Evolutionary conservation across 1,140 invertebrate genomes (phyloP), one percentile per base, ranked within the genome.

Genomic region (Calliopsis andreniformis): DNA sequence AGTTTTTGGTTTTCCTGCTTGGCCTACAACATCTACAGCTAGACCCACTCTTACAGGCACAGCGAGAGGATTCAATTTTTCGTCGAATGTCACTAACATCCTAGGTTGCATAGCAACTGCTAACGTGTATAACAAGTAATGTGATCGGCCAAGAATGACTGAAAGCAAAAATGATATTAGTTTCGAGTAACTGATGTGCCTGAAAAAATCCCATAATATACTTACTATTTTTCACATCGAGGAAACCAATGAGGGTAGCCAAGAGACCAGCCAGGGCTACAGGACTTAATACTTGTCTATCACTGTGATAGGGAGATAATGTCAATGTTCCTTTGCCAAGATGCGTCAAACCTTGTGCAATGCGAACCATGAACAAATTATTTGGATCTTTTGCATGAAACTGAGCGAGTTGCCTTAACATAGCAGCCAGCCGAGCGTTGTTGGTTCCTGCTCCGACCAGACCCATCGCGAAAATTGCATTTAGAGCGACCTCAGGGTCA

Each of bases 21-120:
- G 99, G 7, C 99, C 99, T 25, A 99, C 99, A 7, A 99, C 98
- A 94, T 99, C 99, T 1, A 99, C 98, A 59, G 99, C 99, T 94
- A 98, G 96, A 89, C 99, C 99, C 81, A 99, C 99, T 83, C 99
- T 94, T 0, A 99, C 99, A 42, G 97, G 97, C 5, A 99, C 98
- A 73, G 98, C 97, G 51, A 99, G 91, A 55, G 98, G 97, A 89
- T 97, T 97, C 16, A 99, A 92, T 71, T 98, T 96, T 89, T 99
- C 98, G 92, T 99, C 97, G 84, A 99, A 98, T n/a, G 99, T 99
- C 5, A 99, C 98, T n/a, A 99, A 91, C 98, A 99, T 99, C 78
- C 99, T 95, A 0, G 99, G 98, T 89, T 99, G 98, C 96, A 99
- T 99, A 16, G 99, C 98, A 1, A 98, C 95, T 5, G 98, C 98